phyloP scores from a whole-genome alignment of 2,888 invertebrate species.

The Cephus sareptanus region DNA sequence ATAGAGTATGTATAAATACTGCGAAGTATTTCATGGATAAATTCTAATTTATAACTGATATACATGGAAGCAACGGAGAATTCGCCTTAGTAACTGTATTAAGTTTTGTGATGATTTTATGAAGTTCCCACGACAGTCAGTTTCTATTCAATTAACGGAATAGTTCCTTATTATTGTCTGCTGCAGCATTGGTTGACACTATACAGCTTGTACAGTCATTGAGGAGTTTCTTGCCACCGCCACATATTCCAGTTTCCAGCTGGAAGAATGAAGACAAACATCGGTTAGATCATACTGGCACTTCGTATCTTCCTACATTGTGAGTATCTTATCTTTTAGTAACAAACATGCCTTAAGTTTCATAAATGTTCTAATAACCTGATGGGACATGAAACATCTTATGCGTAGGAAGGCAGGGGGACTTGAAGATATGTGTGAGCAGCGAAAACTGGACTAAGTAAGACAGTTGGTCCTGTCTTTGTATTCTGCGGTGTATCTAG shows the following conservation, averaged over 20 bases:
- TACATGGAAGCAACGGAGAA: no score
- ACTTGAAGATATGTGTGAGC: conserved; percentile 59
- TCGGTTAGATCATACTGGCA: conserved; percentile 67
- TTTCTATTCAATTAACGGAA: conserved; percentile 1
- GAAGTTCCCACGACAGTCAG: no score
- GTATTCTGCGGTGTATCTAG: conserved; percentile 58
- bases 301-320: conserved; percentile 56
- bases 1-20: no score
- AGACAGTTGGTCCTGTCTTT: conserved; percentile 32
- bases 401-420: conserved; percentile 54
- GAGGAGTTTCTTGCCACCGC: conserved; percentile 86
- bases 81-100: no score
- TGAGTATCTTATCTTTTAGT: conserved; percentile 38
- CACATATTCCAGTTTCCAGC: conserved; percentile 88
- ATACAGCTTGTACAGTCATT: conserved; percentile 88
- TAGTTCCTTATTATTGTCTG: conserved; percentile 14
- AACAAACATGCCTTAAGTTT: conserved; percentile 19
- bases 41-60: no score
- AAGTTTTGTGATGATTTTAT: no score
- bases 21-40: no score
- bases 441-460: conserved; percentile 59
- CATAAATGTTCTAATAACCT: not conserved
- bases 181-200: conserved; percentile 81
- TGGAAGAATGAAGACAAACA: conserved; percentile 89
- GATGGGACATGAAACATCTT: conserved; percentile 4